These are phyloP conservation scores for Catamblyrhynchus diadema DNA, from an alignment of 2,797 vertebrate genomes.

Conservation along the genomic window DNA sequence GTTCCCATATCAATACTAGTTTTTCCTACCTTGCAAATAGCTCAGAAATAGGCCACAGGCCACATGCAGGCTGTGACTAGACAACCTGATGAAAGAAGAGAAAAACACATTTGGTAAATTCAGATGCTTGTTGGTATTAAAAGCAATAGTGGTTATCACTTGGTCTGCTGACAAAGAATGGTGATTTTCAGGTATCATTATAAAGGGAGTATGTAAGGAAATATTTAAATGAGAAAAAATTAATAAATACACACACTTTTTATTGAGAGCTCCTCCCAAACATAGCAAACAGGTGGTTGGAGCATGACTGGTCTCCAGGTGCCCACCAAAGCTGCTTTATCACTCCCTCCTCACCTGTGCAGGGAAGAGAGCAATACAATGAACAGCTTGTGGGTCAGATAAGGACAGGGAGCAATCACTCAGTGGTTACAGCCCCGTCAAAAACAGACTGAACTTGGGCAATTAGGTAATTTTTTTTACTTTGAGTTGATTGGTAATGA, in stretches of 20 bases:
- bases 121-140: background rate
- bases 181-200: background rate
- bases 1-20: background rate
- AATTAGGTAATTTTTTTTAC: background rate
- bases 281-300: background rate
- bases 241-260: background rate
- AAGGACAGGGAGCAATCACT: fast-evolving
- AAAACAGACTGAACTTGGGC: background rate
- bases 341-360: background rate
- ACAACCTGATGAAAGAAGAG: background rate
- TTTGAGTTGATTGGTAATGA: background rate
- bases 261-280: background rate
- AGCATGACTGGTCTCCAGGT: background rate
- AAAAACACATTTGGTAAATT: background rate
- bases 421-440: fast-evolving
- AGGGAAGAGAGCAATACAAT: background rate
- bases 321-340: background rate
- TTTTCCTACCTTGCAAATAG: background rate
- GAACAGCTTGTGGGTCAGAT: background rate
- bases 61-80: background rate
- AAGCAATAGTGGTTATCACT: background rate
- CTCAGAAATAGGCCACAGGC: background rate
- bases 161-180: background rate
- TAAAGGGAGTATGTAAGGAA: background rate
- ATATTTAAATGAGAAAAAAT: background rate